phyloP scores from a whole-genome alignment of 2,797 vertebrate genomes.

The Phrynocephalus vlangalii region DNA sequence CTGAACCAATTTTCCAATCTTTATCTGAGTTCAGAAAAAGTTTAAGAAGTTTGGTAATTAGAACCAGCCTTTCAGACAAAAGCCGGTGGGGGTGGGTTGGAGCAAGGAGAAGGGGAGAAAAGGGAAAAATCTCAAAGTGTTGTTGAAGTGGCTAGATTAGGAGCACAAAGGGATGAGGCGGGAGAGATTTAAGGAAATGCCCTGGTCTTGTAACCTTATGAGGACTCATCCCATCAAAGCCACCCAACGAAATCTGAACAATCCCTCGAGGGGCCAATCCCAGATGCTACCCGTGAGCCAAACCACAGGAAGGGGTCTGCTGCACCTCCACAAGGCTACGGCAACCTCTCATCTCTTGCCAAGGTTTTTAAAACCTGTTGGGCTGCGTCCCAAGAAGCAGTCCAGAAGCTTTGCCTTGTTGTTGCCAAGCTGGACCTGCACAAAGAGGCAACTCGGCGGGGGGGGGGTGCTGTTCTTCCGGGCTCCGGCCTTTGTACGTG shows the following conservation, averaged over 20 bases:
- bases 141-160: too few relatives aligned
- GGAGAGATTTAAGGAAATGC: background rate
- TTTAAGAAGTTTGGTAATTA: slow-evolving; percentile 18
- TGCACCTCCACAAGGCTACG: background rate
- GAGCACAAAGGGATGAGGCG: too few relatives aligned
- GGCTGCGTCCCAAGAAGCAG: background rate
- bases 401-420: background rate
- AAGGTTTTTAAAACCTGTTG: background rate
- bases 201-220: too few relatives aligned
- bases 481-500: background rate
- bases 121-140: background rate
- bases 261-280: background rate
- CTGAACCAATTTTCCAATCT: background rate
- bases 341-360: background rate
- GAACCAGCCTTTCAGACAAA: slow-evolving; percentile 10
- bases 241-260: background rate
- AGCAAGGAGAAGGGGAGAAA: too few relatives aligned
- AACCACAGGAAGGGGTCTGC: background rate
- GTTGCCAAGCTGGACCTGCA: too few relatives aligned
- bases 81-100: background rate
- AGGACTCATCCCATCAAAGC: background rate
- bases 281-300: background rate
- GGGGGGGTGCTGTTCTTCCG: background rate
- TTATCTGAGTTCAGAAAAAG: slow-evolving; percentile 3
- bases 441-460: background rate